A percentile compares a stretch with the other conserved stretches of the same genome.
These are phyloP conservation scores for Poecilia latipinna DNA, from an alignment of 2,113 vertebrate species.

Conservation along the genomic window DNA sequence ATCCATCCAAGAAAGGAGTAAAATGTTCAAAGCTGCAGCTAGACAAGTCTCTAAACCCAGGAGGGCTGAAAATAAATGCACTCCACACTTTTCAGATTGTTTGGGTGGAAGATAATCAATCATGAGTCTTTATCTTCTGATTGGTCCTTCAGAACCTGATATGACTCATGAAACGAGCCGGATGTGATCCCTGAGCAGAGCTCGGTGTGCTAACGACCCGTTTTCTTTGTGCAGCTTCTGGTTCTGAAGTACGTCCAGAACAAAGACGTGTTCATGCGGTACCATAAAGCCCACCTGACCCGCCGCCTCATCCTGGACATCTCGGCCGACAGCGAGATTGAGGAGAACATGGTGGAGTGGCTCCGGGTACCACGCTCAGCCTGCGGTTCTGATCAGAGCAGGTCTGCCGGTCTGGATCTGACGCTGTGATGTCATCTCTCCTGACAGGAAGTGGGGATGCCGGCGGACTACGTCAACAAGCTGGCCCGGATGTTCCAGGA, in stretches of 20 bases:
- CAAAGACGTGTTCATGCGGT: constrained; percentile 99
- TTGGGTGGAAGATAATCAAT: too few relatives aligned
- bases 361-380: constrained; percentile 85
- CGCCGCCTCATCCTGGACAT: constrained; percentile 97
- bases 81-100: too few relatives aligned
- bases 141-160: too few relatives aligned
- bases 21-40: too few relatives aligned
- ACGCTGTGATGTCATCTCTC: not conserved
- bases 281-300: constrained; percentile 98
- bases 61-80: too few relatives aligned
- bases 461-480: constrained; percentile 98
- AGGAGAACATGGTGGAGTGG: constrained; percentile 99
- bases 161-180: too few relatives aligned
- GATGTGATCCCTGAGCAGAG: too few relatives aligned
- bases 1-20: too few relatives aligned
- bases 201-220: too few relatives aligned
- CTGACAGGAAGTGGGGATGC: constrained; percentile 97
- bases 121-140: too few relatives aligned
- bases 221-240: constrained; percentile 84
- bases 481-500: constrained; percentile 99
- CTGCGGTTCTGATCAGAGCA: not conserved
- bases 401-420: not conserved
- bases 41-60: too few relatives aligned
- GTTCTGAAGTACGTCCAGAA: constrained; percentile 99
- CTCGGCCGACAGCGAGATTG: constrained; percentile 98